Base-by-base conservation (phyloP, 2,113 vertebrate species). In the Pipa parva region DNA sequence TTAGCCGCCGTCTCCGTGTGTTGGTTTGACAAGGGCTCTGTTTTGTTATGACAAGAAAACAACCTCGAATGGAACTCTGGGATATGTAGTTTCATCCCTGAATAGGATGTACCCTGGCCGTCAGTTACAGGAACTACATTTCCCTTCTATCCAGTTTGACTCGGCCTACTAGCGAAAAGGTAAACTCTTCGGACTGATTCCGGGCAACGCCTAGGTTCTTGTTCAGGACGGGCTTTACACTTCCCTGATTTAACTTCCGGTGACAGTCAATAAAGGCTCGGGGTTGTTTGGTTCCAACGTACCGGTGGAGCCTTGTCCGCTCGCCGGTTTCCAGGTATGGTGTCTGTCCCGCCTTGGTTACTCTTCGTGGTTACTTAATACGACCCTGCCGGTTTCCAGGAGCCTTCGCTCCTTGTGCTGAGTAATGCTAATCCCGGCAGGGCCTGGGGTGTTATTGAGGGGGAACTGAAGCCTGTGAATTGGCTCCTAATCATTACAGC, bases 201-300 rank as follows among this genome's bases (percentile, higher is more conserved):
- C 65, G 65, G 65, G 65, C 65, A 69, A 69, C 65, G 65, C 65
- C 65, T 68, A 51, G 36, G 51, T 69, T 60, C 65, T 69, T 51
- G 57, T 59, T 51, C 45, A 45, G 65, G 65, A 69, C 65, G 33
- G 65, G n/a, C n/a, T 33, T 56, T 56, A 69, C 65, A 69, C 65
- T 69, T 69, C 57, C 57, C 59, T 60, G 45, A 52, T 22, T 33
- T 46, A 45, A 69, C 65, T 69, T 69, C 65, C 65, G 65, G 65
- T 54, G 56, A 24, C 46, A 36, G 21, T 15, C 9, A 20, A 22
- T 10, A 11, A 22, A 21, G 21, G 21, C 22, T 24, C 39, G 11
- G 39, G 39, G 39, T 5, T 42, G 39, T 42, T 15, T 11, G 29
- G 27, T 26, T 29, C 55, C n/a, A 7, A 49, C 29, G 29, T 28